Conservation (phyloP, 64 coral and sea anemone species). For the Actinia tenebrosa region DNA sequence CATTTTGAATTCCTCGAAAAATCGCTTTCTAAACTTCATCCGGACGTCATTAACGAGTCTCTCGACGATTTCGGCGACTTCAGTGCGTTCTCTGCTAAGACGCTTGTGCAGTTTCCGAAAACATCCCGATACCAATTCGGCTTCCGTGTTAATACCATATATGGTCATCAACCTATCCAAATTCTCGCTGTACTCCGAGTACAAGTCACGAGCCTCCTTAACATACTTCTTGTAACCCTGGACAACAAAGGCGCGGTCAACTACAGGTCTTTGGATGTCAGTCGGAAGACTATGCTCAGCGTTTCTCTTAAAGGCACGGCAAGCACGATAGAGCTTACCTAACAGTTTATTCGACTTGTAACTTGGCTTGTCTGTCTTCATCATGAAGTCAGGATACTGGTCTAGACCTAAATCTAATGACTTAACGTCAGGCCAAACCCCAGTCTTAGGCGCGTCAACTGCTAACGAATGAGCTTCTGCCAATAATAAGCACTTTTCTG, state of each 20-base stretch:
- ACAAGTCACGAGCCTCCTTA: slow-evolving; percentile 29
- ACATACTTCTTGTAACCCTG: slow-evolving; percentile 61
- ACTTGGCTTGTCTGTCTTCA: slow-evolving; percentile 94
- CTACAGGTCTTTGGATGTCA: slow-evolving; percentile 31
- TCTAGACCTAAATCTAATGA: slow-evolving; percentile 11
- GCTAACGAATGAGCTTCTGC: slow-evolving; percentile 81
- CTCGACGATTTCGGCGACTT: slow-evolving; percentile 74
- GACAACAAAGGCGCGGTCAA: slow-evolving; percentile 54
- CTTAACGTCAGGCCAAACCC: slow-evolving; percentile 56
- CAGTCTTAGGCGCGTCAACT: slow-evolving; percentile 94
- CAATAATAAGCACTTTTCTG: slow-evolving; percentile 66
- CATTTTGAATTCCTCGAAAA: slow-evolving; percentile 82
- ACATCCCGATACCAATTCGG: slow-evolving; percentile 82
- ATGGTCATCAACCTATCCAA: slow-evolving; percentile 69
- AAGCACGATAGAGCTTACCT: slow-evolving; percentile 86
- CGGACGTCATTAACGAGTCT: slow-evolving; percentile 41
- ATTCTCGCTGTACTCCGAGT: slow-evolving; percentile 46
- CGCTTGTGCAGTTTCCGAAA: slow-evolving; percentile 74
- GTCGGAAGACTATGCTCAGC: slow-evolving; percentile 32
- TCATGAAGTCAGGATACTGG: slow-evolving; percentile 96
- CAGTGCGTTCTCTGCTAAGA: slow-evolving; percentile 75
- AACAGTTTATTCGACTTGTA: slow-evolving; percentile 82
- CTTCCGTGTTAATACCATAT: slow-evolving; percentile 85
- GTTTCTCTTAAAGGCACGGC: slow-evolving; percentile 77
- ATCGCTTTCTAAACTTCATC: slow-evolving; percentile 57